Conservation (phyloP, 2,797 vertebrate species). For the Lagorchestes hirsutus region DNA sequence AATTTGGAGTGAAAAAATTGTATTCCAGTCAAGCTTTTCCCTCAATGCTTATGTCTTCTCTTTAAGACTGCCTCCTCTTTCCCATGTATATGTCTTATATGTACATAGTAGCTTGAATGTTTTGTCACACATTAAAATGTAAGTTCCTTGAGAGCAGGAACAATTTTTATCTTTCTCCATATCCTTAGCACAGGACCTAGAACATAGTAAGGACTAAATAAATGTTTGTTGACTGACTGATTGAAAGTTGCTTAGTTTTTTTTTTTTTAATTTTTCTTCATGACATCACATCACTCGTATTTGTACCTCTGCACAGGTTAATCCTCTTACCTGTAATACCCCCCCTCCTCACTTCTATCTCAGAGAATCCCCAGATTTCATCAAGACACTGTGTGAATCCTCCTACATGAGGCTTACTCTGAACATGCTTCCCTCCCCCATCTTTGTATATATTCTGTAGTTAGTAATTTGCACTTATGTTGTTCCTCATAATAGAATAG, state of each 20-base stretch:
- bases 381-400: neutral
- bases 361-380: neutral
- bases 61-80: neutral
- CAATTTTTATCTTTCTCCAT: neutral
- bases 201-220: neutral
- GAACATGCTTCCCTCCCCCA: neutral
- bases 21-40: neutral
- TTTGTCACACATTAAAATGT: neutral
- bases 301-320: neutral
- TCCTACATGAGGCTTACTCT: neutral
- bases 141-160: neutral
- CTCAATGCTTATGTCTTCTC: neutral
- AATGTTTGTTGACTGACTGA: neutral
- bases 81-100: neutral
- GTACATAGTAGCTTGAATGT: neutral
- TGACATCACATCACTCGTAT: neutral
- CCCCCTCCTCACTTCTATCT: neutral
- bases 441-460: neutral
- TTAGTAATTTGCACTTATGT: neutral
- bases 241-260: neutral
- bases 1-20: neutral
- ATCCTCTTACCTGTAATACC: conserved; percentile 19
- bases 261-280: neutral
- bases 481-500: neutral
- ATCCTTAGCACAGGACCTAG: neutral